Conservation (phyloP, 2,113 vertebrate species). For the Apodemus speciosus region DNA sequence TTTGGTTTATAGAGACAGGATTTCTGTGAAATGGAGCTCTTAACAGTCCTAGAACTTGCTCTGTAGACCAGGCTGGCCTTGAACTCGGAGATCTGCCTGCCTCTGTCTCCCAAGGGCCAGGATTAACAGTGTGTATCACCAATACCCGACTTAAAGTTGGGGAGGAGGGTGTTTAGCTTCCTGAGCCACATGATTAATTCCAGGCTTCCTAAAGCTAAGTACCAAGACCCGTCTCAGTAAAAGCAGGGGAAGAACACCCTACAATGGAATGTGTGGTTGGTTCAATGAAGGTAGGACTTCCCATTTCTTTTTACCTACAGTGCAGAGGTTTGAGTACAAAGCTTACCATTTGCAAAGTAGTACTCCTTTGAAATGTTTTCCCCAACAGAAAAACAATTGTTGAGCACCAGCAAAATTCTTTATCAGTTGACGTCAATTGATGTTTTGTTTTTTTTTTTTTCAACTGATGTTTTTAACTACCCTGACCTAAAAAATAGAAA, state of each 20-base stretch:
- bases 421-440: background rate
- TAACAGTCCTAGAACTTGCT: too few species aligned
- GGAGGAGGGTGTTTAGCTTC: too few species aligned
- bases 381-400: background rate
- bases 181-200: background rate
- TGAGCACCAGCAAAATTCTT: background rate
- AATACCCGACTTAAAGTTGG: too few species aligned
- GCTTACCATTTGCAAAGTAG: background rate
- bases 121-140: too few species aligned
- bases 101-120: too few species aligned
- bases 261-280: background rate
- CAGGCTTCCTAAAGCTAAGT: background rate
- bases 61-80: too few species aligned
- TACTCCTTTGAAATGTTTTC: background rate
- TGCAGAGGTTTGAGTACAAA: background rate
- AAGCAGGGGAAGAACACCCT: background rate
- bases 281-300: background rate
- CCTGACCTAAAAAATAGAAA: background rate
- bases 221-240: background rate
- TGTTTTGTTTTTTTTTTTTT: too few species aligned
- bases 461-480: slow-evolving; percentile 41
- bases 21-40: too few species aligned
- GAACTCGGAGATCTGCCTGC: too few species aligned
- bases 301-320: background rate
- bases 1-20: too few species aligned